phyloP scores from a whole-genome alignment of 2,888 invertebrate genomes.

The Drosophila mettleri region DNA sequence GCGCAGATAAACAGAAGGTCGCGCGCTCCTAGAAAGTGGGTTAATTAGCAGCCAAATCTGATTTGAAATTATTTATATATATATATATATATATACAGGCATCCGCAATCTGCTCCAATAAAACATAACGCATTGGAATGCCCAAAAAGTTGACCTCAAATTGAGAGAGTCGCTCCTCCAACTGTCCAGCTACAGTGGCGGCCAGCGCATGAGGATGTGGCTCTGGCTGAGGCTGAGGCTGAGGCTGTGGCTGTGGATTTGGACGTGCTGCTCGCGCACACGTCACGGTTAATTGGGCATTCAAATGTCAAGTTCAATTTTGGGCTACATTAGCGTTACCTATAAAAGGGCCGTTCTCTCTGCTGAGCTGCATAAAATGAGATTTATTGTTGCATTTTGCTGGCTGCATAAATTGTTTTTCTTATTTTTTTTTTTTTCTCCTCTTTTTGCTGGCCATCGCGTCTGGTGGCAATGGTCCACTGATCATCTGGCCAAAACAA shows the following conservation, averaged over 20 bases:
- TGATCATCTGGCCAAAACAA: slow-evolving; percentile 57
- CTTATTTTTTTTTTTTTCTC: neutral
- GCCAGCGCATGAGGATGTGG: slow-evolving; percentile 30
- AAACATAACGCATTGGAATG: slow-evolving; percentile 75
- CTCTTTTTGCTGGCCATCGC: slow-evolving; percentile 16
- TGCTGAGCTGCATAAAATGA: slow-evolving; percentile 80
- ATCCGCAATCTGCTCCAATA: slow-evolving; percentile 64
- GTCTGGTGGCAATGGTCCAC: slow-evolving; percentile 74
- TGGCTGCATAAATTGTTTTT: slow-evolving; percentile 53
- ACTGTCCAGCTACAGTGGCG: slow-evolving; percentile 25
- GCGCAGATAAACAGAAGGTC: slow-evolving; percentile 65
- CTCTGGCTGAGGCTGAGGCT: slow-evolving; percentile 17
- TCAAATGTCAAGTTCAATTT: slow-evolving; percentile 85
- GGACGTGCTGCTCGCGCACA: slow-evolving; percentile 51
- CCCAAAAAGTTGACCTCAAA: slow-evolving; percentile 71
- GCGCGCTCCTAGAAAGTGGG: slow-evolving; percentile 68
- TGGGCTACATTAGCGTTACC: slow-evolving; percentile 85
- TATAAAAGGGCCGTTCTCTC: slow-evolving; percentile 82
- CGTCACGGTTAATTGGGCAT: slow-evolving; percentile 84
- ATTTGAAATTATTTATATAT: neutral
- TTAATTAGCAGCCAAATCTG: slow-evolving; percentile 57
- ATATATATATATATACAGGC: neutral
- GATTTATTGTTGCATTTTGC: slow-evolving; percentile 83
- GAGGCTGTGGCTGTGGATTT: slow-evolving; percentile 35
- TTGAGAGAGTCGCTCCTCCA: slow-evolving; percentile 12